Evolutionary conservation across 2,113 vertebrate species (phyloP).

Genomic region (Hypomesus transpacificus): DNA sequence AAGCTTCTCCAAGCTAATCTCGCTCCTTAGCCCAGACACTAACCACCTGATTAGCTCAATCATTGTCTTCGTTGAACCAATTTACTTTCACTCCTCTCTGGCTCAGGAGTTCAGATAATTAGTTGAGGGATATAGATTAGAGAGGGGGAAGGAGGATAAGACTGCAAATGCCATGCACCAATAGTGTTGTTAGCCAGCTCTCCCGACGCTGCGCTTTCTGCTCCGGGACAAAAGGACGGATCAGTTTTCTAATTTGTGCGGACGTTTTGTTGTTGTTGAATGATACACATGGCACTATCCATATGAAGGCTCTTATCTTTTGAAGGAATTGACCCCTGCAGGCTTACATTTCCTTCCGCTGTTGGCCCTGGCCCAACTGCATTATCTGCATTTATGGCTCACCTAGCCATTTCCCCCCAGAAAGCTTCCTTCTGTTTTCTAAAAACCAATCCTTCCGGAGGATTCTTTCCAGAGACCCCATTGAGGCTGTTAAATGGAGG

Average conservation of each 20-base stretch:
- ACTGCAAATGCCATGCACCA: not conserved
- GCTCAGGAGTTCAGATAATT: slow-evolving; percentile 27
- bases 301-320: no score
- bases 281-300: not conserved
- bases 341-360: not conserved
- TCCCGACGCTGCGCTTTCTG: not conserved
- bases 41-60: slow-evolving; percentile 23
- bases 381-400: not conserved
- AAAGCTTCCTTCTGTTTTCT: not conserved
- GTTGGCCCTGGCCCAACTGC: not conserved
- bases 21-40: slow-evolving; percentile 5
- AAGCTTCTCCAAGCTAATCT: not conserved
- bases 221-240: not conserved
- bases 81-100: slow-evolving; percentile 2
- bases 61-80: slow-evolving; percentile 30
- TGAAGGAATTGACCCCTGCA: no score
- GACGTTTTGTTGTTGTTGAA: not conserved
- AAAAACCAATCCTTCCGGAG: not conserved
- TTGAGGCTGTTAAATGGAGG: slow-evolving; percentile 10
- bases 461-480: not conserved
- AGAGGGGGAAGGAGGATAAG: not conserved
- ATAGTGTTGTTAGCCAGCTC: not conserved
- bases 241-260: not conserved
- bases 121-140: slow-evolving; percentile 10
- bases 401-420: not conserved